phyloP scores from a whole-genome alignment of 2,797 vertebrate species.

The Gymnothorax javanicus region DNA sequence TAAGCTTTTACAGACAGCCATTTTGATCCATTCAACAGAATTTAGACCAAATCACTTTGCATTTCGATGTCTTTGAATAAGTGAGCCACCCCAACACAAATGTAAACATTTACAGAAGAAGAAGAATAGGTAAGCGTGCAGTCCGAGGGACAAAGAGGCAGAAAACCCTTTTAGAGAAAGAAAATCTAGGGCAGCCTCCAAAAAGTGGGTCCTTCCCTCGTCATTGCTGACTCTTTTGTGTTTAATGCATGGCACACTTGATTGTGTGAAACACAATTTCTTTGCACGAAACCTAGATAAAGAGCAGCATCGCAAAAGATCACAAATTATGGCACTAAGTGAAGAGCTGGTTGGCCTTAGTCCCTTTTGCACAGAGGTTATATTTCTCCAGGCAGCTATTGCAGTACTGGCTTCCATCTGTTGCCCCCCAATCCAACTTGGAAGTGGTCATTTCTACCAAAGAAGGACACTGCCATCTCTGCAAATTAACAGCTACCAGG shows the following conservation, averaged over 20 bases:
- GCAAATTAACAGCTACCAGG: neutral
- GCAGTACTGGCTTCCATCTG: neutral
- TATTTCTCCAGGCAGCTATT: neutral
- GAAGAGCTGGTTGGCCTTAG: neutral
- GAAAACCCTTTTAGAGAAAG: neutral
- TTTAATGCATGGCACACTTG: conserved; percentile 25
- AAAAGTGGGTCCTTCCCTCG: conserved; percentile 43
- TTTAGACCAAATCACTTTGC: neutral
- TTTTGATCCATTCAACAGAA: neutral
- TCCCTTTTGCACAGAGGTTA: neutral
- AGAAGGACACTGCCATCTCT: neutral
- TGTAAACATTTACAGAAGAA: neutral
- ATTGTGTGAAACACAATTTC: conserved; percentile 41
- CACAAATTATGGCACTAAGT: conserved; percentile 35
- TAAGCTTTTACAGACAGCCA: neutral
- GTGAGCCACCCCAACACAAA: neutral
- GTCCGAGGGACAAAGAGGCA: neutral
- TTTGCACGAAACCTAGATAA: conserved; percentile 48
- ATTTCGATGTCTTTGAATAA: neutral
- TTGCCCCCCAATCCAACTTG: neutral
- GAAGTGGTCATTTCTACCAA: neutral
- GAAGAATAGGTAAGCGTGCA: too few species aligned
- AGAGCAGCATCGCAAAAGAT: conserved; percentile 9
- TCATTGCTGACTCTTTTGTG: conserved; percentile 26
- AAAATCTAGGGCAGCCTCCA: conserved; percentile 6